These are phyloP conservation scores for Lucinisca nassula DNA, from an alignment of 2,888 invertebrate species.

Conservation along the genomic window DNA sequence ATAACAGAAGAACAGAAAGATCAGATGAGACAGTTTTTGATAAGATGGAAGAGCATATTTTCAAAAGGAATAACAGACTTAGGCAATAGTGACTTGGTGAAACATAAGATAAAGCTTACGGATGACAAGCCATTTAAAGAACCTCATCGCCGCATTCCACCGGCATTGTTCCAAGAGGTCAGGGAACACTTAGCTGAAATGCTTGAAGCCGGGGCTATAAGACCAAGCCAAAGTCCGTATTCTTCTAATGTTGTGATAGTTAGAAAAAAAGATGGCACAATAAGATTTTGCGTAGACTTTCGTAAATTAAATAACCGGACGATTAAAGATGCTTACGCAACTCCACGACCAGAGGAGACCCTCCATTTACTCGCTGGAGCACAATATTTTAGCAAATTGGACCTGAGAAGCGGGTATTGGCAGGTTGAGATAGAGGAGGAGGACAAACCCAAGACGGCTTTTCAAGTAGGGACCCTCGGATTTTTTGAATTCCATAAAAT, in stretches of 20 bases:
- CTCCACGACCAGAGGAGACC: constrained; percentile 23
- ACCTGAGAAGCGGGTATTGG: constrained; percentile 29
- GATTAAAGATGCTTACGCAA: constrained; percentile 30
- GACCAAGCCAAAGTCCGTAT: constrained; percentile 22
- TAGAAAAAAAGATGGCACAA: constrained; percentile 30
- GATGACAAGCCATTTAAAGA: constrained; percentile 42
- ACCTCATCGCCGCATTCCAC: constrained; percentile 6
- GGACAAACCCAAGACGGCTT: constrained; percentile 60
- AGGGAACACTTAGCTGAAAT: constrained; percentile 26
- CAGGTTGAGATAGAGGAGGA: constrained; percentile 28
- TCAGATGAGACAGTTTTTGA: not conserved
- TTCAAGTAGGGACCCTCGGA: constrained; percentile 54
- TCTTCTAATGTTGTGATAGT: constrained; percentile 28
- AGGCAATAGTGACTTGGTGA: constrained; percentile 12
- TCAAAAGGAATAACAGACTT: constrained; percentile 14
- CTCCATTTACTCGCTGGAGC: constrained; percentile 23
- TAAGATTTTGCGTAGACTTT: constrained; percentile 30
- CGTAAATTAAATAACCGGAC: constrained; percentile 26
- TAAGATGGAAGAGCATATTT: constrained; percentile 15
- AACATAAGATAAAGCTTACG: constrained; percentile 18
- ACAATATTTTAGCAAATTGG: constrained; percentile 27
- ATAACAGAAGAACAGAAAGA: not conserved
- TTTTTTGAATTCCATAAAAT: constrained; percentile 54
- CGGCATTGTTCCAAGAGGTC: constrained; percentile 21
- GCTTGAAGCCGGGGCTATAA: constrained; percentile 28